Conservation (phyloP, 2,113 vertebrate species). For the Hyaena hyaena region DNA sequence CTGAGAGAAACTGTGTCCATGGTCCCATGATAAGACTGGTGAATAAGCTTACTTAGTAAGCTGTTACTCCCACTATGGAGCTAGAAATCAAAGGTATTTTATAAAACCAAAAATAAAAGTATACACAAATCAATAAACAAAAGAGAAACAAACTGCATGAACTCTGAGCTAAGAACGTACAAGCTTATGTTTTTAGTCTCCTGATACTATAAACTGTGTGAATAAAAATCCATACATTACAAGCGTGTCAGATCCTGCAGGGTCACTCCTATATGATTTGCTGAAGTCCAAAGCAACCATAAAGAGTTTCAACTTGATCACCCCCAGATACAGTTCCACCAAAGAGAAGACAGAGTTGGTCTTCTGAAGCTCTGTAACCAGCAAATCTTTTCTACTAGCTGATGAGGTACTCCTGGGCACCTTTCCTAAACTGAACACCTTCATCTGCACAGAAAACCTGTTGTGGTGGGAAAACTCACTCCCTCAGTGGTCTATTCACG, state of each 20-base stretch:
- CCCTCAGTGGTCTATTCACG: background rate
- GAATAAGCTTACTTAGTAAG: constrained; percentile 92
- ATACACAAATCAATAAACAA: background rate
- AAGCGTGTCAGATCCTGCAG: background rate
- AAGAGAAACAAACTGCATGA: constrained; percentile 2
- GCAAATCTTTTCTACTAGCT: background rate
- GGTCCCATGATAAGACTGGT: constrained; percentile 93
- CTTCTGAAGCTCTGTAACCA: background rate
- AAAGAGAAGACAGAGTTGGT: background rate
- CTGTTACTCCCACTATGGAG: constrained; percentile 95
- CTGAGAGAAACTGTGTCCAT: constrained; percentile 89
- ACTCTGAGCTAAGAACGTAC: constrained; percentile 1
- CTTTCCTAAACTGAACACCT: background rate
- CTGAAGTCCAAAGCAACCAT: constrained; percentile 9
- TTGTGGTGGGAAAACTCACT: background rate
- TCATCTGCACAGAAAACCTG: background rate
- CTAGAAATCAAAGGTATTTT: constrained; percentile 81
- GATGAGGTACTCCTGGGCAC: background rate
- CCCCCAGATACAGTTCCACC: background rate
- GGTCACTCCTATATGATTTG: background rate
- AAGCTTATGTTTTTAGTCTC: background rate
- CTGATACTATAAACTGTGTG: background rate
- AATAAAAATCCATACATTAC: background rate
- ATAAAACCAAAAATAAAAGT: background rate
- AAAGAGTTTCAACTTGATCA: background rate